Conservation (phyloP, 2,888 invertebrate genomes). For the Serrognathus titanus region DNA sequence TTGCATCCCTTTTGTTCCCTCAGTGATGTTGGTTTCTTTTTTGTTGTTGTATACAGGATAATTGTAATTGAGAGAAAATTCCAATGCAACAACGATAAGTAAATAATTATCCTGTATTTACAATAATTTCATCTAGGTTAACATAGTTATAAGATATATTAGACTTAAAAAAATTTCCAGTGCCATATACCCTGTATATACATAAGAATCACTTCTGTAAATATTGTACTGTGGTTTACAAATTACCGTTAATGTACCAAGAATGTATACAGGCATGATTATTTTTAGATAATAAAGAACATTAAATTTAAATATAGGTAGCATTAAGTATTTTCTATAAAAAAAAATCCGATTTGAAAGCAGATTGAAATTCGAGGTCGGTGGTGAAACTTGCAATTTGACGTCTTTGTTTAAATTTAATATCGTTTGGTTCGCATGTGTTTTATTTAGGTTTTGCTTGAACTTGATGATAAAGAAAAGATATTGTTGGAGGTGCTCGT, state of each 20-base stretch:
- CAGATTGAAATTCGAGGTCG: not conserved
- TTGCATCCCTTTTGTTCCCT: too few relatives aligned
- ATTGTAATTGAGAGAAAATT: too few relatives aligned
- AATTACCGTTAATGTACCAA: slow-evolving; percentile 35
- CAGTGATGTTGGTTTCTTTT: too few relatives aligned
- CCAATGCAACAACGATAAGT: not conserved
- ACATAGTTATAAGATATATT: slow-evolving; percentile 17
- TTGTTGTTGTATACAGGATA: too few relatives aligned
- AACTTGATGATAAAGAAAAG: too few relatives aligned
- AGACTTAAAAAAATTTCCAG: slow-evolving; percentile 33
- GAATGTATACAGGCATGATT: slow-evolving; percentile 45
- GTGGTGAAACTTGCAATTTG: not conserved
- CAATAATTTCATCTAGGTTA: slow-evolving; percentile 3
- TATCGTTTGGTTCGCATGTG: not conserved
- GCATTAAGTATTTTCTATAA: slow-evolving; percentile 19
- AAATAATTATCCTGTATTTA: not conserved
- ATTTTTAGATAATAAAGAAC: slow-evolving; percentile 39
- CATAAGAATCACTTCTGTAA: slow-evolving; percentile 13
- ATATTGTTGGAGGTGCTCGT: too few relatives aligned
- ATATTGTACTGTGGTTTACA: slow-evolving; percentile 13
- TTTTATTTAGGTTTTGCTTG: not conserved
- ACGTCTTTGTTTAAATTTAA: not conserved
- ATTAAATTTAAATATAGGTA: slow-evolving; percentile 10
- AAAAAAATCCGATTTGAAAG: not conserved
- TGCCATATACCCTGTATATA: slow-evolving; percentile 36